phyloP scores from a whole-genome alignment of 2,888 invertebrate genomes.

The Folsomia candida region DNA sequence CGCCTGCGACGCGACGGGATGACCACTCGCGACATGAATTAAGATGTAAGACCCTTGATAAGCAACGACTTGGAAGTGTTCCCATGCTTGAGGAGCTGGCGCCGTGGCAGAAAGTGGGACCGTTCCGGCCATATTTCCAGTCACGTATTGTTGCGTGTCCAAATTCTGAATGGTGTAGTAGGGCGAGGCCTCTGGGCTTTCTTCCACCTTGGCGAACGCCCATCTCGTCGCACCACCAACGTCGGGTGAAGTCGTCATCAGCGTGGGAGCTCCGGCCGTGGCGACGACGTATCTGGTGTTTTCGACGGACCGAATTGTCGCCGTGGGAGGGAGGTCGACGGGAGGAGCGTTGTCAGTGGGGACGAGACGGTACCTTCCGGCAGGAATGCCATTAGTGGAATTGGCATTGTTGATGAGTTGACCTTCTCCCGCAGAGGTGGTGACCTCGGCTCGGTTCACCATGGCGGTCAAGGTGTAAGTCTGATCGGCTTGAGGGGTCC shows the following conservation, averaged over 20 bases:
- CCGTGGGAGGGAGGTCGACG: conserved; percentile 21
- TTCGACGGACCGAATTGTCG: conserved; percentile 25
- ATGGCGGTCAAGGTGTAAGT: conserved; percentile 38
- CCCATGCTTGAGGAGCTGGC: conserved; percentile 34
- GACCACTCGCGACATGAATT: conserved; percentile 33
- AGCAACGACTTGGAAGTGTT: conserved; percentile 37
- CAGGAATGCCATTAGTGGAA: conserved; percentile 19
- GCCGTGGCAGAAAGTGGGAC: conserved; percentile 29
- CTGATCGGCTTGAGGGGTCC: conserved; percentile 22
- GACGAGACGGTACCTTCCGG: conserved; percentile 22
- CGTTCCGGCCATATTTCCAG: conserved; percentile 32
- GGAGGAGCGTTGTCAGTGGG: conserved; percentile 15
- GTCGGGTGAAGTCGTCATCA: conserved; percentile 12
- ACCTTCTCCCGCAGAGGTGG: conserved; percentile 18
- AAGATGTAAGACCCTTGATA: conserved; percentile 33
- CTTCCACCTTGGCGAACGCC: conserved; percentile 23
- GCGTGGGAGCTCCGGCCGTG: conserved; percentile 23
- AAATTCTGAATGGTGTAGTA: conserved; percentile 25
- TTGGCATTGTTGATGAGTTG: conserved; percentile 33
- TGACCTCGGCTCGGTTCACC: conserved; percentile 33
- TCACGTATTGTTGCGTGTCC: conserved; percentile 31
- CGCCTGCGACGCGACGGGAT: conserved; percentile 31
- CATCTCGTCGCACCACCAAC: conserved; percentile 24
- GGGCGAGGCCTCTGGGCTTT: conserved; percentile 21
- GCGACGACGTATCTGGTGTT: conserved; percentile 29